Conservation (phyloP, 1,140 invertebrate species). For the Harpegnathos saltator region DNA sequence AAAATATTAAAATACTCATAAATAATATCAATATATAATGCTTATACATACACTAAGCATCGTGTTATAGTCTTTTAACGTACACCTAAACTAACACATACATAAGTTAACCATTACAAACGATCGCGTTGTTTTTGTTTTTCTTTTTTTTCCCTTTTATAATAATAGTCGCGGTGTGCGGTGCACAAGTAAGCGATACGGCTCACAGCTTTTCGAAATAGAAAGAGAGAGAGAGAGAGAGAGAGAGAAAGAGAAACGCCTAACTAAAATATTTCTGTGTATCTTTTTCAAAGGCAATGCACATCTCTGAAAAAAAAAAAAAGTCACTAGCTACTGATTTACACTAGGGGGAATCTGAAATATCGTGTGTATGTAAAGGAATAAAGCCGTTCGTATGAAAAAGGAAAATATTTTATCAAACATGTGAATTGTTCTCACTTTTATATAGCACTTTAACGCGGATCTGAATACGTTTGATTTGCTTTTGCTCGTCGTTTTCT, state of each 20-base stretch:
- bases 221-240: no score
- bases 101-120: slow-evolving; percentile 72
- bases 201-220: slow-evolving; percentile 7
- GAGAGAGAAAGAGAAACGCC: neutral
- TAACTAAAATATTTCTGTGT: slow-evolving; percentile 12
- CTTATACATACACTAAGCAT: slow-evolving; percentile 79
- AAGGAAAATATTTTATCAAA: slow-evolving; percentile 68
- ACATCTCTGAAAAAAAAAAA: slow-evolving; percentile 55
- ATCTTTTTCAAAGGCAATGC: slow-evolving; percentile 65
- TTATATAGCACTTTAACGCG: slow-evolving; percentile 28
- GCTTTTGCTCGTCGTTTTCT: neutral
- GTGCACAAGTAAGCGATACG: slow-evolving; percentile 51
- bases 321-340: slow-evolving; percentile 27
- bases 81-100: slow-evolving; percentile 80
- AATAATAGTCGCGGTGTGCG: slow-evolving; percentile 16
- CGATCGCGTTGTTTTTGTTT: slow-evolving; percentile 25
- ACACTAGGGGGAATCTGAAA: slow-evolving; percentile 54
- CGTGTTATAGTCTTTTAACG: slow-evolving; percentile 82
- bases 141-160: slow-evolving; percentile 6
- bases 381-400: slow-evolving; percentile 66
- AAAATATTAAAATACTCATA: slow-evolving; percentile 83
- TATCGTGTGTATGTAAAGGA: slow-evolving; percentile 64
- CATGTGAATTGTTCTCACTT: slow-evolving; percentile 46
- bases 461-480: slow-evolving; percentile 38
- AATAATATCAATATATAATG: slow-evolving; percentile 79